Conservation (phyloP, 2,888 invertebrate genomes). For the Ernsta delagoae region DNA sequence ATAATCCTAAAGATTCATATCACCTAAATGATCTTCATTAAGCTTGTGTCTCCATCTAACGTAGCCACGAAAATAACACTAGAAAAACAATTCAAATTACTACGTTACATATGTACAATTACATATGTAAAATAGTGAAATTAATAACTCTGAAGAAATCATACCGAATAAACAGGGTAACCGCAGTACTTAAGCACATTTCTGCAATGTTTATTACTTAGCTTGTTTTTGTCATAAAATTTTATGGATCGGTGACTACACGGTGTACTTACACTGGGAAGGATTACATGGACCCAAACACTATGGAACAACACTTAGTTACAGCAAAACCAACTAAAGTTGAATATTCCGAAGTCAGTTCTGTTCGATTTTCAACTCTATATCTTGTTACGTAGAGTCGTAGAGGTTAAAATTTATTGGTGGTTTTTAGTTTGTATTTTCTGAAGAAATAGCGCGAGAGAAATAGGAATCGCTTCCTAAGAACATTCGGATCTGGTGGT, state of each 20-base stretch:
- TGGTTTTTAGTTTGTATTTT: background rate
- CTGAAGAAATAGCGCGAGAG: constrained; percentile 9
- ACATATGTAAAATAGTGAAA: background rate
- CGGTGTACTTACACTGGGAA: constrained; percentile 41
- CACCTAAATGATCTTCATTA: too few species aligned
- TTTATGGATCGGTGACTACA: constrained; percentile 43
- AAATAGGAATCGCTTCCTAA: constrained; percentile 6
- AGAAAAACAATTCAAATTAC: too few species aligned
- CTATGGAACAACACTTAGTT: constrained; percentile 29
- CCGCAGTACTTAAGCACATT: constrained; percentile 13
- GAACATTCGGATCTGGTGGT: constrained; percentile 8
- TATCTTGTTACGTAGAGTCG: background rate
- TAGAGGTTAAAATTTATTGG: too few species aligned
- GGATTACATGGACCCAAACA: constrained; percentile 37
- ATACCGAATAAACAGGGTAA: constrained; percentile 11
- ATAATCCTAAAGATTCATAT: too few species aligned
- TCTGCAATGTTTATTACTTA: constrained; percentile 40
- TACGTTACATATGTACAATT: too few species aligned
- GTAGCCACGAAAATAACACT: too few species aligned
- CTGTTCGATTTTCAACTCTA: constrained; percentile 24
- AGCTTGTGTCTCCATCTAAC: too few species aligned
- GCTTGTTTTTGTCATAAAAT: constrained; percentile 46
- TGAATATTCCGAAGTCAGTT: background rate
- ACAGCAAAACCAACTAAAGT: background rate
- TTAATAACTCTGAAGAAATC: background rate